Base-by-base conservation (phyloP, 2,888 invertebrate genomes). In the Leptinotarsa tumamoca region DNA sequence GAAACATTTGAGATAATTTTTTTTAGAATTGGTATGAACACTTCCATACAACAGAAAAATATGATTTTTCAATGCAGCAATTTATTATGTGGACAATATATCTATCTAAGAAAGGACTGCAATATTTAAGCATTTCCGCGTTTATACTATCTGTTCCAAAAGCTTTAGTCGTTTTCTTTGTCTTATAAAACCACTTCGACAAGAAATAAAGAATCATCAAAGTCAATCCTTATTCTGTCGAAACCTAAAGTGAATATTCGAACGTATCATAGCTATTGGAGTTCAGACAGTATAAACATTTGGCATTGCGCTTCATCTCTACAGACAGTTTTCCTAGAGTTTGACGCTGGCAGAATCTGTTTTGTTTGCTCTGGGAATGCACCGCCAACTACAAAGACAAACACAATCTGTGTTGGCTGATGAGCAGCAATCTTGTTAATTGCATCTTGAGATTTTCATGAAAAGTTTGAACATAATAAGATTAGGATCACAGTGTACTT, bases 371-470 rank as follows among this genome's bases (percentile, higher is more conserved):
- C 67, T 49, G 17, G 66, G 72, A 72, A 69, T 61, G 71, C 75
- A 67, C 68, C 68, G 66, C 69, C 69, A 75, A 75, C 75, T 75
- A 79, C 80, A 80, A 82, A 83, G 83, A 82, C 81, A 83, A 83
- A 83, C 82, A 82, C 79, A 82, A 80, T 82, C 82, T 78, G 78
- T 77, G 79, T 74, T 78, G 73, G 81, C 68, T 71, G 75, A 61
- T 75, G 68, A 71, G 71, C 71, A 52, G 71, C 67, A 75, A 71
- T 71, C 75, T 75, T 58, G 71, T 72, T 71, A 75, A 72, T 68
- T 75, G 54, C 63, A 63, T 63, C 68, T 63, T n/a, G 27, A 70
- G 58, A 71, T 70, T 61, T 21, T 70, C n/a, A 58, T 70, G 61
- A 61, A 67, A 58, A 74, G 71, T 63, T 63, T 63, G 43, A 63